phyloP scores from a whole-genome alignment of 1,140 invertebrate genomes.

The Neodiprion lecontei region DNA sequence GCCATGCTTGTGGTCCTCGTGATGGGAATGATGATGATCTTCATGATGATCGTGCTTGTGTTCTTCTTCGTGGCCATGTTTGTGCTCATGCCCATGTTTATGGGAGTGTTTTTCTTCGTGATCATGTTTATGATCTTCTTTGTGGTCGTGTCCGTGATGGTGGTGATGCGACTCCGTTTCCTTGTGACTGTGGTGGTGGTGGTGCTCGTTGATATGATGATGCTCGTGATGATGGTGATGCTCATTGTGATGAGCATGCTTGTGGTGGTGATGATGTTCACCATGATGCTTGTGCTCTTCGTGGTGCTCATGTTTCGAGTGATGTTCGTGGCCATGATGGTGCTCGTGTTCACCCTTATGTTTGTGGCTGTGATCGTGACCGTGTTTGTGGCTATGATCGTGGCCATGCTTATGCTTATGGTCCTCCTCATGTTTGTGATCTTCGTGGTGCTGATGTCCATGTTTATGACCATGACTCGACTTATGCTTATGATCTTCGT shows the following conservation, averaged over 20 bases:
- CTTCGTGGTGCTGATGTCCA: conserved; percentile 36
- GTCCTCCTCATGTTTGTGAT: conserved; percentile 38
- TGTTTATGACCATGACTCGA: conserved; percentile 28
- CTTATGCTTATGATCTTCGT: conserved; percentile 35
- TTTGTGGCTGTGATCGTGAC: conserved; percentile 43
- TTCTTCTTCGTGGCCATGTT: conserved; percentile 36
- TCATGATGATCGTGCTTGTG: conserved; percentile 41
- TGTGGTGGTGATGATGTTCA: conserved; percentile 46
- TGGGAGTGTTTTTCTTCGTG: conserved; percentile 41
- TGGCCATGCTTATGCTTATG: conserved; percentile 40
- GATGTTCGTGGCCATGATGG: conserved; percentile 45
- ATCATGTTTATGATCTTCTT: conserved; percentile 32
- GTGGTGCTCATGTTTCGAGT: conserved; percentile 48
- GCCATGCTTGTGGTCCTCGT: conserved; percentile 42
- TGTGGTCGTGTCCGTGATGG: conserved; percentile 35
- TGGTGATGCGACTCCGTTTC: conserved; percentile 32
- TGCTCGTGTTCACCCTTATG: conserved; percentile 41
- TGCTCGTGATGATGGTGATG: conserved; percentile 48
- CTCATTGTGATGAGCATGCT: conserved; percentile 46
- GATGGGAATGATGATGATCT: conserved; percentile 48
- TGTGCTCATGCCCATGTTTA: conserved; percentile 40
- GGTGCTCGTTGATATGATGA: conserved; percentile 45
- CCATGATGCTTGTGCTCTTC: conserved; percentile 51
- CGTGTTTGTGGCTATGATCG: conserved; percentile 42
- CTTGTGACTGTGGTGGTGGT: conserved; percentile 25